Evolutionary conservation across 2,797 vertebrate genomes (phyloP), one percentile per base, ranked within the genome.

Genomic region (Lithobates pipiens): DNA sequence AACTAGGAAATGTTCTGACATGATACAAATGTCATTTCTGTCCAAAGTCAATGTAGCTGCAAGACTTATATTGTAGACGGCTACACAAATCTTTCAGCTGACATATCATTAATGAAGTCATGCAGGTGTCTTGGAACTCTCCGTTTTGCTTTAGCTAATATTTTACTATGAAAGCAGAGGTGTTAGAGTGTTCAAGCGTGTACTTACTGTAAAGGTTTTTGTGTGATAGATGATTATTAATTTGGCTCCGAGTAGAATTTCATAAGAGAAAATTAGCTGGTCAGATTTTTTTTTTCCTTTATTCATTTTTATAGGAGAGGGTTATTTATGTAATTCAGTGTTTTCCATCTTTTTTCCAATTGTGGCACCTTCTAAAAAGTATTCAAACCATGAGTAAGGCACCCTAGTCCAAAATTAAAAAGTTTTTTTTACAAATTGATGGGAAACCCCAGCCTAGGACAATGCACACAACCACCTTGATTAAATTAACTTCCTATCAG

Each of bases 1-100:
- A 85, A 79, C 71, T 75, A 65, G 77, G 68, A 79, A 79, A 78
- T 72, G 65, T 85, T 80, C 70, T 80, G 83, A 77, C 83, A 74
- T 68, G 50, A 72, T 74, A 74, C 23, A 42, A 80, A 80, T 74
- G 70, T 80, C 70, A 73, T 85, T 85, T 80, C 76, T 75, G 77
- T 85, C 84, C 84, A 80, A 76, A 80, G 57, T 68, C 39, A 80
- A 36, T 54, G 77, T 72, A 46, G 71, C 71, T 50, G 44, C 61
- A 67, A 85, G 77, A 68, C 63, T 46, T 75, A 77, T 42, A 80
- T 36, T 80, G 77, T 85, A 54, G 39, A 65, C 61, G 10, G 83
- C 27, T 39, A n/a, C 32, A 74, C 70, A 75, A 75, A 75, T 74
- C 70, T 80, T 46, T 21, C 71, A 2, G 42, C 46, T 71, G 75